These are phyloP conservation scores for Bombus terrestris DNA, from an alignment of 1,140 invertebrate genomes.

Conservation along the genomic window DNA sequence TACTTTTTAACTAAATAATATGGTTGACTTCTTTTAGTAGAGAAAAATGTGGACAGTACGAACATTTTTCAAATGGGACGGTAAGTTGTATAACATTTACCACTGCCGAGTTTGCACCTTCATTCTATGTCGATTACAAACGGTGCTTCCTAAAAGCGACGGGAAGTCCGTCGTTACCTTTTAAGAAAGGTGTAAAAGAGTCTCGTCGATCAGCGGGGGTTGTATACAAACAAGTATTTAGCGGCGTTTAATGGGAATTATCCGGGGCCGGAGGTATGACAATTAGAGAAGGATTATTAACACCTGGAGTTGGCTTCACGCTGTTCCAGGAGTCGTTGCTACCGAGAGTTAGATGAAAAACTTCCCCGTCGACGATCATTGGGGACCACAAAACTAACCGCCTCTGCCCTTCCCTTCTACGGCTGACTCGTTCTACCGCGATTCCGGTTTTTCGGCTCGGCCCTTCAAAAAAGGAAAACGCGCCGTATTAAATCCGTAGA, in stretches of 20 bases:
- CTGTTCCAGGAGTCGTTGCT: slow-evolving; percentile 73
- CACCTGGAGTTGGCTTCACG: slow-evolving; percentile 78
- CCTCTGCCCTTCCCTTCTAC: slow-evolving; percentile 23
- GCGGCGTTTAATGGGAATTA: slow-evolving; percentile 79
- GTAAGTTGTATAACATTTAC: neutral
- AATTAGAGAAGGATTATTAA: slow-evolving; percentile 82
- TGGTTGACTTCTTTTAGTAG: too few relatives aligned
- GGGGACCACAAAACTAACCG: slow-evolving; percentile 46
- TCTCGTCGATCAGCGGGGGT: slow-evolving; percentile 64
- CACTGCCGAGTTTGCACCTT: neutral
- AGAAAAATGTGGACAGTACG: too few relatives aligned
- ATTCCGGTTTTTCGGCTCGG: slow-evolving; percentile 74
- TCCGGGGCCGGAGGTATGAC: slow-evolving; percentile 62
- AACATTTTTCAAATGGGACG: too few relatives aligned
- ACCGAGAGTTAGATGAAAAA: slow-evolving; percentile 54
- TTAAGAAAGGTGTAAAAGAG: slow-evolving; percentile 68
- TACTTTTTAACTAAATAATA: too few relatives aligned
- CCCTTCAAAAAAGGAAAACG: slow-evolving; percentile 20
- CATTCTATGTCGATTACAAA: too few relatives aligned
- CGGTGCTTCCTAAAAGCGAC: neutral
- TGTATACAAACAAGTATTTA: slow-evolving; percentile 81
- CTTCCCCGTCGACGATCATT: slow-evolving; percentile 15
- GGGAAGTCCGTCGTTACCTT: slow-evolving; percentile 54
- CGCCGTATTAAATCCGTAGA: slow-evolving; percentile 33
- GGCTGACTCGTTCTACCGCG: slow-evolving; percentile 69